These are phyloP conservation scores for Eretmochelys imbricata DNA, from an alignment of 2,113 vertebrate species.

Conservation along the genomic window DNA sequence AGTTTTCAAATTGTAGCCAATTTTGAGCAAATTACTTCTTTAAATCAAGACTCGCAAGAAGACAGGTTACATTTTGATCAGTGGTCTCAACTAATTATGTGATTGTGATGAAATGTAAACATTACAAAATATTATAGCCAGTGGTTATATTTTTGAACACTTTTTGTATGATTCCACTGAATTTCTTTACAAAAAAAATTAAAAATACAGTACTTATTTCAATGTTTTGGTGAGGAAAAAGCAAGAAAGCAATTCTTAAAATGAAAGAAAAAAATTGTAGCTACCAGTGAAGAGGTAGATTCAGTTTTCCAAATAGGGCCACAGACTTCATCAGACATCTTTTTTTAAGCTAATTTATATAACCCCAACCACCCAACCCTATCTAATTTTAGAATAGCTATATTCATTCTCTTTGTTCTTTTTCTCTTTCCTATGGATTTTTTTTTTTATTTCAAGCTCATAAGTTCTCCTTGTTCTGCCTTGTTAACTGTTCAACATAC, in stretches of 20 bases:
- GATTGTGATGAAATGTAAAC: neutral
- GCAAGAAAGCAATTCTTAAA: neutral
- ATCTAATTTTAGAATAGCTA: neutral
- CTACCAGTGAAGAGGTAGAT: neutral
- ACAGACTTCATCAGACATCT: neutral
- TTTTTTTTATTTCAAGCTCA: neutral
- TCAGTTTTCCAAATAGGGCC: neutral
- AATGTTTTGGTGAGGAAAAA: neutral
- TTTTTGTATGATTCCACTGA: neutral
- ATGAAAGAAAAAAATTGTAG: neutral
- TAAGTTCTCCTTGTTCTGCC: neutral
- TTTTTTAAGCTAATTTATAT: neutral
- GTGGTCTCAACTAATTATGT: neutral
- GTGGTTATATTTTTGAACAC: neutral
- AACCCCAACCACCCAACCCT: neutral
- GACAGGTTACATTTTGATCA: slow-evolving; percentile 24
- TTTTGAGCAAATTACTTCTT: slow-evolving; percentile 5
- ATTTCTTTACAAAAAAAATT: neutral
- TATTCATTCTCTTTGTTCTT: fast-evolving
- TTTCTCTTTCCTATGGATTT: neutral
- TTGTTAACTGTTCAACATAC: fast-evolving
- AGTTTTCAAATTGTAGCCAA: neutral
- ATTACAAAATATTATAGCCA: neutral
- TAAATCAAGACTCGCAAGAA: slow-evolving; percentile 23
- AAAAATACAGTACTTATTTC: neutral